Evolutionary conservation across 2,888 invertebrate genomes (phyloP).

Genomic region (Brachyptera putata): DNA sequence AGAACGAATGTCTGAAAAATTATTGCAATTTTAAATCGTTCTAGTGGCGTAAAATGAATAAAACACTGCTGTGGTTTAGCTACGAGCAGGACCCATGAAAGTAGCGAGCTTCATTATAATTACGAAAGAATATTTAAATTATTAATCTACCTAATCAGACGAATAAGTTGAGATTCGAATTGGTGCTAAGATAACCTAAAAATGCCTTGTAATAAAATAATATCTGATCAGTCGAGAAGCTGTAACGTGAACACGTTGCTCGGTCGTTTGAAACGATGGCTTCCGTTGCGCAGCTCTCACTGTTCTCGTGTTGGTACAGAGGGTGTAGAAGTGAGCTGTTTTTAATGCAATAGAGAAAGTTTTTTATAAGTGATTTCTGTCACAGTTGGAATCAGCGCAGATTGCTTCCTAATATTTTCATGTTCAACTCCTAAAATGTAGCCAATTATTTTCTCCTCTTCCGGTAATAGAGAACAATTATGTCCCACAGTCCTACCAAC

Average conservation of each 20-base stretch:
- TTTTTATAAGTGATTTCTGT: neutral
- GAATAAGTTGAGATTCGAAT: conserved; percentile 34
- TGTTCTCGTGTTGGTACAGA: conserved; percentile 4
- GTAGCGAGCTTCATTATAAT: conserved; percentile 29
- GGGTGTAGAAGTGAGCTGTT: neutral
- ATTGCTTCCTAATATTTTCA: conserved; percentile 11
- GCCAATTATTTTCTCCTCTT: conserved; percentile 21
- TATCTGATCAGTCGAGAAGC: conserved; percentile 23
- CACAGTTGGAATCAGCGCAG: neutral
- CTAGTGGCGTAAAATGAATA: no score
- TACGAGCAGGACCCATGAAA: conserved; percentile 1
- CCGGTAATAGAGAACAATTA: conserved; percentile 26
- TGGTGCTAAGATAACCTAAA: conserved; percentile 35
- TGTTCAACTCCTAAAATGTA: conserved; percentile 4
- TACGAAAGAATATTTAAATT: conserved; percentile 21
- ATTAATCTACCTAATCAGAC: conserved; percentile 18
- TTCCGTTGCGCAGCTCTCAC: neutral
- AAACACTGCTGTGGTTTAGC: conserved; percentile 1
- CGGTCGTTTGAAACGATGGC: neutral
- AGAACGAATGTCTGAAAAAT: conserved; percentile 18
- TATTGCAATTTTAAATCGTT: conserved; percentile 12
- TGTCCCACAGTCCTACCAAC: conserved; percentile 20
- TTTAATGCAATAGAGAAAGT: neutral
- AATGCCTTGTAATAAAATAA: conserved; percentile 35
- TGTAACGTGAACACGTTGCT: conserved; percentile 12